Conservation (phyloP, 2,113 vertebrate genomes). For the Takifugu flavidus region DNA sequence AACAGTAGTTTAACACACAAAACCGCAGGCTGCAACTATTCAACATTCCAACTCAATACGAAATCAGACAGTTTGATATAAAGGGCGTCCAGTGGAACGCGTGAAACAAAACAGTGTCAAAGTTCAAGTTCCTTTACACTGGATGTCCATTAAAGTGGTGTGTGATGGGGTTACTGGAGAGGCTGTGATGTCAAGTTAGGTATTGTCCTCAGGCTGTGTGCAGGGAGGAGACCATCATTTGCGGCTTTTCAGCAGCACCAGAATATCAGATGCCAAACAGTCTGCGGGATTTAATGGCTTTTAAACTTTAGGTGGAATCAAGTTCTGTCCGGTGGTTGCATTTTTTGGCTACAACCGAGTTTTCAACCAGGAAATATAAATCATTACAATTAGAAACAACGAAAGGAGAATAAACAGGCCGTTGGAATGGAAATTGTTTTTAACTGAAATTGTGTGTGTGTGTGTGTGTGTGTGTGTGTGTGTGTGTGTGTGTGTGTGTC, state of each 20-base stretch:
- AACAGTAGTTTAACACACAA: conserved; percentile 1
- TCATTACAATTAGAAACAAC: too few relatives aligned
- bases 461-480: conserved; percentile 19
- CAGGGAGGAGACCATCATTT: neutral
- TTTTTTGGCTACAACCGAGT: too few relatives aligned
- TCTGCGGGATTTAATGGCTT: neutral
- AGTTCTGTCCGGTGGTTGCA: too few relatives aligned
- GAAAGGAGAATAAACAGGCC: too few relatives aligned
- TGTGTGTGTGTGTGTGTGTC: conserved; percentile 19
- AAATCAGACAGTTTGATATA: too few relatives aligned
- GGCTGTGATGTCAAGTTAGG: conserved; percentile 5
- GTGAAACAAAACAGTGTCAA: neutral
- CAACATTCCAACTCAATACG: too few relatives aligned
- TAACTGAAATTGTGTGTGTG: conserved; percentile 3
- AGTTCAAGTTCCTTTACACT: conserved; percentile 24
- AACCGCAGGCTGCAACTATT: too few relatives aligned
- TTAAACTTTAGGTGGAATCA: too few relatives aligned
- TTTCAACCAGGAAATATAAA: too few relatives aligned
- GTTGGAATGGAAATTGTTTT: too few relatives aligned
- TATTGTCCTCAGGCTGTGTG: neutral
- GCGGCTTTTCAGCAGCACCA: neutral
- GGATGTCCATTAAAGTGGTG: conserved; percentile 17
- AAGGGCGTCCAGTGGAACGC: neutral
- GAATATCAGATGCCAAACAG: neutral
- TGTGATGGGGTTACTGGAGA: conserved; percentile 30